These are phyloP conservation scores for Epistrophe grossulariae DNA, from an alignment of 2,888 invertebrate genomes.

Conservation along the genomic window DNA sequence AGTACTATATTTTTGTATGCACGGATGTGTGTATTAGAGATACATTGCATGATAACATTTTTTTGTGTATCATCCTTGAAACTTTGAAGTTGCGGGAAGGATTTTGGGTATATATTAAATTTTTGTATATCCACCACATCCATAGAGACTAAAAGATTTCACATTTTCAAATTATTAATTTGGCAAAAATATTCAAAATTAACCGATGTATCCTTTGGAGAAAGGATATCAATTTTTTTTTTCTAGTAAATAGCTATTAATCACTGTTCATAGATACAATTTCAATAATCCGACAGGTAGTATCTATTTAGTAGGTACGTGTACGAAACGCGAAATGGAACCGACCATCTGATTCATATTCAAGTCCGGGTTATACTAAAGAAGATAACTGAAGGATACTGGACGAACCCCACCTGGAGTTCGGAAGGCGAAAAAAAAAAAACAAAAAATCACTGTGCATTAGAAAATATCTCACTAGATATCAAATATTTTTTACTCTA, in stretches of 20 bases:
- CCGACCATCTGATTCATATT: constrained; percentile 78
- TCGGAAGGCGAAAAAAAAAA: constrained; percentile 47
- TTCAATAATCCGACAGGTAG: constrained; percentile 74
- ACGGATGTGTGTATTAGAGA: constrained; percentile 19
- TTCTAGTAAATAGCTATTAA: neutral
- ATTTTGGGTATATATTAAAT: neutral
- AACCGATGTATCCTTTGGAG: neutral
- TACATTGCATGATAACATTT: constrained; percentile 14
- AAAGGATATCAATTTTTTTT: neutral
- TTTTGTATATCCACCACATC: constrained; percentile 1
- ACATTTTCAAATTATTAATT: neutral
- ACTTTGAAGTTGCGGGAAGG: neutral
- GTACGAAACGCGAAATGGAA: constrained; percentile 71
- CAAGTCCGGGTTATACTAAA: constrained; percentile 78
- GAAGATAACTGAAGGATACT: constrained; percentile 78
- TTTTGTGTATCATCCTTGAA: constrained; percentile 19
- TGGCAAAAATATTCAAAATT: neutral
- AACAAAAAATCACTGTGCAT: constrained; percentile 46
- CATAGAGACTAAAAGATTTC: neutral
- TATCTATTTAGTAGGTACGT: constrained; percentile 30
- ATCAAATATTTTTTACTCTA: constrained; percentile 34
- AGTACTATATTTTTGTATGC: neutral
- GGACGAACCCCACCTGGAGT: constrained; percentile 78
- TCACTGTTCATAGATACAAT: constrained; percentile 50
- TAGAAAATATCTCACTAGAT: constrained; percentile 48